phyloP scores from a whole-genome alignment of 2,888 invertebrate species.

The Mesoligia furuncula region DNA sequence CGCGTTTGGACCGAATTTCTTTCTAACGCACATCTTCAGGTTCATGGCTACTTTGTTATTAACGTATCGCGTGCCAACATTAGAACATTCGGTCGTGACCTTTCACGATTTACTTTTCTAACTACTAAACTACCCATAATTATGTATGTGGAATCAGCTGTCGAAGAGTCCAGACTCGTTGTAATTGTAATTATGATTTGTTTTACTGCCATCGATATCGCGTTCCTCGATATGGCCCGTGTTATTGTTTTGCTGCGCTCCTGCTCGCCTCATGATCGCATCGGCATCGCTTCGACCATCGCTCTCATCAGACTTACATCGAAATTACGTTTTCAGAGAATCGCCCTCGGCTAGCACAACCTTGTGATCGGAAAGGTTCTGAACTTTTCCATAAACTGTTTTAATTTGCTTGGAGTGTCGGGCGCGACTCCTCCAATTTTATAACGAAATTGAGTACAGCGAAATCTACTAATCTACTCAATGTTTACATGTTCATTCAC shows the following conservation, averaged over 20 bases:
- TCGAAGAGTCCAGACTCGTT: conserved; percentile 55
- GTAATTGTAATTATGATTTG: conserved; percentile 39
- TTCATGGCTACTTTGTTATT: conserved; percentile 77
- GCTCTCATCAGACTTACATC: conserved; percentile 4
- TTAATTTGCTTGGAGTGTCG: conserved; percentile 30
- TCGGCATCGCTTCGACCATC: conserved; percentile 8
- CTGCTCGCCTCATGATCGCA: conserved; percentile 11
- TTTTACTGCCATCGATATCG: conserved; percentile 50
- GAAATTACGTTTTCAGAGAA: conserved; percentile 1
- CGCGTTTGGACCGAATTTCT: conserved; percentile 65
- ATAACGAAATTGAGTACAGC: conserved; percentile 53
- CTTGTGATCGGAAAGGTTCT: conserved; percentile 3
- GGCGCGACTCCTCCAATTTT: conserved; percentile 39
- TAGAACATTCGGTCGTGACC: conserved; percentile 64
- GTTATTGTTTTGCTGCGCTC: conserved; percentile 58
- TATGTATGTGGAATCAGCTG: conserved; percentile 54
- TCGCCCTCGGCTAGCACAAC: background rate
- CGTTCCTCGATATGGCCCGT: conserved; percentile 36
- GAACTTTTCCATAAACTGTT: conserved; percentile 32
- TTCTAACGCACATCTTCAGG: conserved; percentile 69
- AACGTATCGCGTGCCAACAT: conserved; percentile 72
- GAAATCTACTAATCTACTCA: conserved; percentile 67
- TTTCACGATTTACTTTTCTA: conserved; percentile 63
- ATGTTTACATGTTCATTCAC: conserved; percentile 88
- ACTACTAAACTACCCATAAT: conserved; percentile 54